Evolutionary conservation across 2,888 invertebrate species (phyloP).

Genomic region (Epirrhoe tristata): DNA sequence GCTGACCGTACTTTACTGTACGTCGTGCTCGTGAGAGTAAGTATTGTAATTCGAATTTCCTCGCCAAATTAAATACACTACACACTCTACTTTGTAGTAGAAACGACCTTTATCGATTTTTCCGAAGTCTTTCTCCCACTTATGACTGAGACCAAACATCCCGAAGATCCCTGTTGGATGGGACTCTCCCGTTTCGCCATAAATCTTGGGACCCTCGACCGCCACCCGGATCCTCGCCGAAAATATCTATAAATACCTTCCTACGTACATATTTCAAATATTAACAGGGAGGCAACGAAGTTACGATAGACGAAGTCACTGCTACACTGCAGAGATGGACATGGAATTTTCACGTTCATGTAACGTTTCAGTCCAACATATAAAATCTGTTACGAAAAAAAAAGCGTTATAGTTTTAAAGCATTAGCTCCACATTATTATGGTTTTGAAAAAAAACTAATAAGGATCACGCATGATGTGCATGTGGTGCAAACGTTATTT

Average conservation of each 20-base stretch:
- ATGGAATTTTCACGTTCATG: too few relatives aligned
- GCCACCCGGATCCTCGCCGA: constrained; percentile 83
- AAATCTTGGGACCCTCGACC: constrained; percentile 84
- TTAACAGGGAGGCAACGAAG: constrained; percentile 75
- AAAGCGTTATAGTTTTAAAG: too few relatives aligned
- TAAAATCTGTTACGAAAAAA: too few relatives aligned
- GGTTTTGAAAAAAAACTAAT: too few relatives aligned
- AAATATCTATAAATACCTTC: constrained; percentile 84
- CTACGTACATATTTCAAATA: constrained; percentile 83
- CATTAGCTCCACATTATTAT: too few relatives aligned
- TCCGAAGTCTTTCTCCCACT: constrained; percentile 37
- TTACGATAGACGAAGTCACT: constrained; percentile 51
- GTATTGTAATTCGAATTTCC: background rate
- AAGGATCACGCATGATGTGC: too few relatives aligned
- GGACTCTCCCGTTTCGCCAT: constrained; percentile 83
- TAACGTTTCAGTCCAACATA: background rate
- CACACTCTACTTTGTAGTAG: background rate
- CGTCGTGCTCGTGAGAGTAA: background rate
- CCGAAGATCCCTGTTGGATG: constrained; percentile 81
- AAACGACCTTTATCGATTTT: constrained; percentile 34
- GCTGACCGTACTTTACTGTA: too few relatives aligned
- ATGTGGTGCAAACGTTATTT: too few relatives aligned
- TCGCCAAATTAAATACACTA: background rate
- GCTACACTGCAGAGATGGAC: background rate
- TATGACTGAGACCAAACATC: constrained; percentile 47